These are phyloP conservation scores for Galeopsomyia nigrocyanea DNA, from an alignment of 2,888 invertebrate species.

Conservation along the genomic window DNA sequence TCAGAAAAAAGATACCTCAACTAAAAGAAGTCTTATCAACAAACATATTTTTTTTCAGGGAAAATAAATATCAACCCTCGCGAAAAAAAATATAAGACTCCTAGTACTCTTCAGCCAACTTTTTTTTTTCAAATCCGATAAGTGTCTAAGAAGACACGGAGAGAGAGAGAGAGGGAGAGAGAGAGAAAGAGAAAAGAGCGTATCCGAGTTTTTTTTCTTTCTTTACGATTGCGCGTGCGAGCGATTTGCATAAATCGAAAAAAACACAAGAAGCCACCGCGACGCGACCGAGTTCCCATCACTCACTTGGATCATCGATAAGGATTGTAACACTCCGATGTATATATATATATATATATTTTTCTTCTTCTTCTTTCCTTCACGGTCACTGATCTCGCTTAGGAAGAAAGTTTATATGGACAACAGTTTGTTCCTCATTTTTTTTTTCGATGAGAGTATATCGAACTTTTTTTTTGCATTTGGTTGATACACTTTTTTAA, in stretches of 20 bases:
- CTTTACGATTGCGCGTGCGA: conserved; percentile 24
- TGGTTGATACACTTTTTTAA: no score
- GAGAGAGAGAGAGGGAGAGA: neutral
- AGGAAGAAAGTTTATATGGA: neutral
- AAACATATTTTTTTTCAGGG: no score
- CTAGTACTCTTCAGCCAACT: no score
- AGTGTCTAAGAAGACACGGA: neutral
- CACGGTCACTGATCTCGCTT: conserved; percentile 2
- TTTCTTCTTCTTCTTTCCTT: neutral
- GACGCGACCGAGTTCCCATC: conserved; percentile 13
- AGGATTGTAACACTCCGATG: neutral
- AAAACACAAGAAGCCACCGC: conserved; percentile 15
- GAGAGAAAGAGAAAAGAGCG: neutral
- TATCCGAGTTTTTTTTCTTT: neutral
- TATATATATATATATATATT: no score
- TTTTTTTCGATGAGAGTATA: no score
- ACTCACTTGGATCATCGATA: conserved; percentile 27
- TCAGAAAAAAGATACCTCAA: no score
- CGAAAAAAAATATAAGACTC: no score
- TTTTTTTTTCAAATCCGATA: conserved; percentile 12
- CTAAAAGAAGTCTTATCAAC: no score
- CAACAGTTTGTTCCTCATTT: no score
- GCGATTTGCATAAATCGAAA: conserved; percentile 33
- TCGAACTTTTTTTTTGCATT: no score
- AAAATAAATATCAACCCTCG: no score